phyloP scores from a whole-genome alignment of 2,888 invertebrate genomes.

The Adelphocoris suturalis region DNA sequence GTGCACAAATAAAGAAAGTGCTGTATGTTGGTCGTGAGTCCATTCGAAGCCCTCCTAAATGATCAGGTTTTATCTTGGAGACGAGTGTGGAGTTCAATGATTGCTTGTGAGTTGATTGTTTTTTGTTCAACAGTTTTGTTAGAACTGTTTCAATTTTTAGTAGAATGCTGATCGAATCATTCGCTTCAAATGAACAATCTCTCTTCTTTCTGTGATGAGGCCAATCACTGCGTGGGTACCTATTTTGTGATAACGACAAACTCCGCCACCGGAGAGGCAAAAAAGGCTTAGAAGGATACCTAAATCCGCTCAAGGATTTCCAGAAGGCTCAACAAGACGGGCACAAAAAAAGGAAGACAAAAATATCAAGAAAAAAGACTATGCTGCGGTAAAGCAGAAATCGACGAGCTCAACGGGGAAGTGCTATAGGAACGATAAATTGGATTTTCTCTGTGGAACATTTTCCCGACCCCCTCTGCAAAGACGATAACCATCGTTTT shows the following conservation, averaged over 20 bases:
- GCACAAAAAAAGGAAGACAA: neutral
- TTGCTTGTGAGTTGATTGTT: too few relatives aligned
- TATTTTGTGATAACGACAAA: neutral
- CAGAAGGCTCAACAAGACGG: neutral
- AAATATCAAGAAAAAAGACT: neutral
- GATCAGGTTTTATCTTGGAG: too few relatives aligned
- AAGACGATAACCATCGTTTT: conserved; percentile 31
- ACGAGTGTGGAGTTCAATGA: too few relatives aligned
- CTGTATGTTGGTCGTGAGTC: too few relatives aligned
- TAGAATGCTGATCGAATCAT: too few relatives aligned
- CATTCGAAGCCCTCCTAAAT: too few relatives aligned
- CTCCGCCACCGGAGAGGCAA: neutral
- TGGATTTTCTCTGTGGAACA: conserved; percentile 17
- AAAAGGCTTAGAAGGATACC: neutral
- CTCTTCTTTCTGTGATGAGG: too few relatives aligned
- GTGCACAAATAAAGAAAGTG: too few relatives aligned
- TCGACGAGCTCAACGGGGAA: neutral
- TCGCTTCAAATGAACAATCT: too few relatives aligned
- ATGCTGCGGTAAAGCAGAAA: neutral
- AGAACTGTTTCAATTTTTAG: too few relatives aligned
- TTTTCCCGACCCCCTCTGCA: neutral
- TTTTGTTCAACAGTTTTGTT: too few relatives aligned
- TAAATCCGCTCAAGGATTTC: neutral
- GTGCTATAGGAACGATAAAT: conserved; percentile 22
- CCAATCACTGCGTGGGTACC: too few relatives aligned